Conservation (phyloP, 2,113 vertebrate species). For the Polypterus senegalus region DNA sequence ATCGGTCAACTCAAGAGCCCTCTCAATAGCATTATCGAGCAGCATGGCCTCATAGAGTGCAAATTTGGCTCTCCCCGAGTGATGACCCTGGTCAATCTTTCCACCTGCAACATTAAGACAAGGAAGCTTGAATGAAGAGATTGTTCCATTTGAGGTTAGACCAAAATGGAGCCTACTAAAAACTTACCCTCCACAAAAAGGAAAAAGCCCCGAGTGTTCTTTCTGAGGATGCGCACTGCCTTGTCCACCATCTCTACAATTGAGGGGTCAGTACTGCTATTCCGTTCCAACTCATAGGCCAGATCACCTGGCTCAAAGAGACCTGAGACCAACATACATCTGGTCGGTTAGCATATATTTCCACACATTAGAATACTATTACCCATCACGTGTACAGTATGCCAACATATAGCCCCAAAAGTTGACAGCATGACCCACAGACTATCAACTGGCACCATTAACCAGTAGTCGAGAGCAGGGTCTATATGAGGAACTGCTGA, state of each 20-base stretch:
- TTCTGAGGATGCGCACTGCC: background rate
- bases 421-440: no score
- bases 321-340: background rate
- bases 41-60: constrained; percentile 8
- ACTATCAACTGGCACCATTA: no score
- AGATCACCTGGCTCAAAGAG: constrained; percentile 7
- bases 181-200: constrained; percentile 7
- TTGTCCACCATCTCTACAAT: constrained; percentile 4
- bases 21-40: constrained; percentile 5
- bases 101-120: constrained; percentile 7
- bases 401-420: no score
- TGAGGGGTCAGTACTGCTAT: constrained; percentile 4
- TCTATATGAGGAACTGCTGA: no score
- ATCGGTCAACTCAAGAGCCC: constrained; percentile 1
- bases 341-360: no score
- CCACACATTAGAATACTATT: no score
- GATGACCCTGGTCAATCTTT: constrained; percentile 11
- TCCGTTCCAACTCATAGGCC: constrained; percentile 7
- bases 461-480: no score
- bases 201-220: constrained; percentile 8
- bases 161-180: background rate
- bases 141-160: background rate
- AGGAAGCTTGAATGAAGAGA: background rate
- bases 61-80: constrained; percentile 2
- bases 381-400: no score